phyloP scores from a whole-genome alignment of 2,797 vertebrate genomes.

The Gymnothorax reevesii region DNA sequence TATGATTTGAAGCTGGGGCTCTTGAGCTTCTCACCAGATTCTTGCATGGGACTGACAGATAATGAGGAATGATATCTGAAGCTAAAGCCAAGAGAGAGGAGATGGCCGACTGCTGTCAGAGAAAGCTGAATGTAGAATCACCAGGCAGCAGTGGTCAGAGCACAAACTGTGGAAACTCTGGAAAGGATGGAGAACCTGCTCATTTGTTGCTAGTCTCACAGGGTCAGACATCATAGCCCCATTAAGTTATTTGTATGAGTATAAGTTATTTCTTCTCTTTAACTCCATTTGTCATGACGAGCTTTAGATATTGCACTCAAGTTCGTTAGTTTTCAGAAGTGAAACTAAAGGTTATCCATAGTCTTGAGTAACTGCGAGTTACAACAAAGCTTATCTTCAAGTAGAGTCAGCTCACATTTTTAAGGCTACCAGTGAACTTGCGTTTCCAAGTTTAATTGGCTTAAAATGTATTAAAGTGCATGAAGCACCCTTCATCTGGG shows the following conservation, averaged over 20 bases:
- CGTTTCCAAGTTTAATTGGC: no score
- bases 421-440: no score
- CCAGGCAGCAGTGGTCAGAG: conserved; percentile 2
- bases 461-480: not conserved
- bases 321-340: no score
- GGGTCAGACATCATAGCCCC: no score
- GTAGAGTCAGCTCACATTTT: no score
- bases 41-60: not conserved
- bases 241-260: no score
- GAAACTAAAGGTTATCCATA: no score
- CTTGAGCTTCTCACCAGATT: not conserved
- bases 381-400: no score
- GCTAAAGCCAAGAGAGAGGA: not conserved
- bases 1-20: conserved; percentile 7
- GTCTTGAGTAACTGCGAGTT: no score
- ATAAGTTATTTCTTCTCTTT: no score
- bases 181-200: not conserved
- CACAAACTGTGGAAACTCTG: conserved; percentile 12
- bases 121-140: not conserved
- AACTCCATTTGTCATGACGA: no score
- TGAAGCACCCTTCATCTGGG: conserved; percentile 29
- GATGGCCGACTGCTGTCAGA: not conserved
- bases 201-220: not conserved
- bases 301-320: no score
- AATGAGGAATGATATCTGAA: not conserved